Evolutionary conservation across 2,113 vertebrate species (phyloP), one percentile per base, ranked within the genome.

Genomic region (Spermophilus dauricus): DNA sequence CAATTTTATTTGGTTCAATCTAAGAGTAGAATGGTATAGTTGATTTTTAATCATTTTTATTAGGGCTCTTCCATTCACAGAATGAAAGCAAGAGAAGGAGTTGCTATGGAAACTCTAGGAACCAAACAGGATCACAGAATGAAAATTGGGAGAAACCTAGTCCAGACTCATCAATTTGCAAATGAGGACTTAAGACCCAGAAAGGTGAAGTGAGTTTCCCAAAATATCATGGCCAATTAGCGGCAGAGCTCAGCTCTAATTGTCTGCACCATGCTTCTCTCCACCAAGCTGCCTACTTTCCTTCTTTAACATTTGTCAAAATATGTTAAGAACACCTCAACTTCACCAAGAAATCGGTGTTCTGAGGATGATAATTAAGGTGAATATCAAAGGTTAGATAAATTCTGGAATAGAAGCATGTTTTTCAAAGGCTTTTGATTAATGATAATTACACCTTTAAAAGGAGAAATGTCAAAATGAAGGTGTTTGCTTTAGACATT

Each of bases 241-340:
- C 39, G n/a, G 61, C 70, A 90, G 89, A 96, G 72, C 28, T 48
- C 89, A 94, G 42, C 51, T 96, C 58, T 24, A 24, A 73, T 53
- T 78, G 48, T 86, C 67, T 72, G 11, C 51, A 82, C 86, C 11
- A 2, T 3, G 34, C 56, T 65, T 83, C 53, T 78, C 48, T 58
- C 45, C 12, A 82, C 85, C 26, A 34, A 14, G 42, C 78, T 75
- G 26, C 86, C 88, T 83, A 30, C 81, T 63, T 89, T 18, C 48
- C 42, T 82, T 96, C 81, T 82, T 81, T 37, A 92, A 95, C 53
- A 10, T 85, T 95, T 96, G 95, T 96, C 97, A 97, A 92, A 97
- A 92, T 94, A 95, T 17, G 32, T 75, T 80, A 87, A 76, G 58
- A 97, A 84, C 56, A 91, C 91, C 69, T 70, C 37, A 76, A 82